A percentile compares a stretch with the other conserved stretches of the same genome.
These are phyloP conservation scores for Eupsittula cactorum DNA, from an alignment of 2,113 vertebrate genomes.

Conservation along the genomic window DNA sequence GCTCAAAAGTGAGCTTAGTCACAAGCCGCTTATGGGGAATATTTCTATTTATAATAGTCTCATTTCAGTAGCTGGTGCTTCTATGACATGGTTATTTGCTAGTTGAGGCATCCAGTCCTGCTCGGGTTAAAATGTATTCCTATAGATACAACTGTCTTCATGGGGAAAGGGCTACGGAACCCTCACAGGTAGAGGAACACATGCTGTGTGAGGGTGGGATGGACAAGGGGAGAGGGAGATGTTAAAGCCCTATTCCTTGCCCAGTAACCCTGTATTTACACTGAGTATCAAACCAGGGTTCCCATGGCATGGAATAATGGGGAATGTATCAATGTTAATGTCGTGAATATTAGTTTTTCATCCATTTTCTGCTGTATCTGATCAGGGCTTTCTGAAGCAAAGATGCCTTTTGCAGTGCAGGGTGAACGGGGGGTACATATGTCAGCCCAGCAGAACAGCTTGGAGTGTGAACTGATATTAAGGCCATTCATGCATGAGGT, in stretches of 20 bases:
- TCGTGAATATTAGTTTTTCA: not conserved
- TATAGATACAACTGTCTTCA: not conserved
- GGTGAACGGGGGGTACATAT: not conserved
- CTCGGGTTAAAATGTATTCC: not conserved
- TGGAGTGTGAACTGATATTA: constrained; percentile 46
- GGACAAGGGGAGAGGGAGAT: not conserved
- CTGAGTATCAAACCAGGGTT: not conserved
- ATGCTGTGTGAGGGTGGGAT: not conserved
- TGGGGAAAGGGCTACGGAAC: not conserved
- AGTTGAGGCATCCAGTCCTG: not conserved
- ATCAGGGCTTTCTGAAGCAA: not conserved
- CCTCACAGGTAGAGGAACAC: not conserved
- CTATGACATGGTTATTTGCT: not conserved
- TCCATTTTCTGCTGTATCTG: not conserved
- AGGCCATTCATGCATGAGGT: constrained; percentile 39
- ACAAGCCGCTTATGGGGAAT: constrained; percentile 39
- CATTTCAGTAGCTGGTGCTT: not conserved
- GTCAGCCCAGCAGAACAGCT: constrained; percentile 52
- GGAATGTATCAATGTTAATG: not conserved
- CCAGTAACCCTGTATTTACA: not conserved
- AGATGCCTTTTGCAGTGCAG: not conserved
- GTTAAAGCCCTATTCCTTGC: not conserved
- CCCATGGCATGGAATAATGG: not conserved
- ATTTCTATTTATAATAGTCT: constrained; percentile 62
- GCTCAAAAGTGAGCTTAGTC: constrained; percentile 67